phyloP scores from a whole-genome alignment of 2,797 vertebrate genomes.

The Anniella stebbinsi region DNA sequence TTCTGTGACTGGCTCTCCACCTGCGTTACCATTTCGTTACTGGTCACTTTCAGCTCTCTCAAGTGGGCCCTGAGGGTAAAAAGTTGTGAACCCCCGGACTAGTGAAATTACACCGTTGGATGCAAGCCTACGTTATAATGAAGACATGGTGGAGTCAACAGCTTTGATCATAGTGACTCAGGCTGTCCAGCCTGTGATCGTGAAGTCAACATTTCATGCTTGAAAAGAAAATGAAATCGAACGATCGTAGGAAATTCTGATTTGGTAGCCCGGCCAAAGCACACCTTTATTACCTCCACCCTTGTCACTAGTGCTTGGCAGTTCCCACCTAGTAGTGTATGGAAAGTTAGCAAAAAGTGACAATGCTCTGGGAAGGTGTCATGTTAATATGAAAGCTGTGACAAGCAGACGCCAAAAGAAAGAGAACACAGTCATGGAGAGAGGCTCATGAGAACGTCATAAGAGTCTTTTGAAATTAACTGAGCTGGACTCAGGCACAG shows the following conservation, averaged over 20 bases:
- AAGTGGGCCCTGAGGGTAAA: too few relatives aligned
- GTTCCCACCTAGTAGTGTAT: constrained; percentile 5
- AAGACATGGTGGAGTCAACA: not conserved
- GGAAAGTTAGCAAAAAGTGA: constrained; percentile 28
- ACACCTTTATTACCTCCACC: constrained; percentile 13
- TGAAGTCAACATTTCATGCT: constrained; percentile 11
- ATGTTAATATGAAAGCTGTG: constrained; percentile 54
- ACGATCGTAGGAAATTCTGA: constrained; percentile 34
- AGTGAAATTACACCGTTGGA: not conserved
- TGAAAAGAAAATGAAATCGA: constrained; percentile 32
- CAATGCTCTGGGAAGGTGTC: constrained; percentile 26
- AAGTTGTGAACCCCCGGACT: too few relatives aligned
- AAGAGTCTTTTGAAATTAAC: constrained; percentile 62
- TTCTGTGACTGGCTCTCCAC: too few relatives aligned
- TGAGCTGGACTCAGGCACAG: not conserved
- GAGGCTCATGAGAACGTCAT: constrained; percentile 49
- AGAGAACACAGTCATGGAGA: not conserved
- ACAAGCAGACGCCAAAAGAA: constrained; percentile 59
- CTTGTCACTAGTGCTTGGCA: constrained; percentile 27
- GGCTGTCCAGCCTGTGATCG: not conserved
- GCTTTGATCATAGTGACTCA: not conserved
- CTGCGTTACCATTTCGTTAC: too few relatives aligned
- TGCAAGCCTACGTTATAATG: not conserved
- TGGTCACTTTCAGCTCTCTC: too few relatives aligned
- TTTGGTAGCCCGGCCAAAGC: constrained; percentile 56